Conservation (phyloP, 2,113 vertebrate genomes). For the Pollimyrus isidori region DNA sequence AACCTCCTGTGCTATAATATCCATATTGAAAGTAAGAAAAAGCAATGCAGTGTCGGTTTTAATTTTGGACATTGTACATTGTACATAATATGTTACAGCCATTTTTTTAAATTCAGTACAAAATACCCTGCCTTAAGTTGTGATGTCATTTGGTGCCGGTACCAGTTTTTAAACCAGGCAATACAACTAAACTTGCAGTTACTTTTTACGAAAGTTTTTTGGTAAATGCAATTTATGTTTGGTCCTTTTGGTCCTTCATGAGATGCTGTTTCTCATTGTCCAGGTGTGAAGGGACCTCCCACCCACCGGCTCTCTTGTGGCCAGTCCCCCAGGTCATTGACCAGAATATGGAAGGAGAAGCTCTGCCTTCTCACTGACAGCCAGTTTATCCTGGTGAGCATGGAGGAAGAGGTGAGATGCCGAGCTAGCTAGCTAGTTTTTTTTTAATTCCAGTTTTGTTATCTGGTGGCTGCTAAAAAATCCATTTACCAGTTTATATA, state of each 20-base stretch:
- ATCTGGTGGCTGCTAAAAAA: background rate
- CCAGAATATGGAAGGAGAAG: slow-evolving; percentile 79
- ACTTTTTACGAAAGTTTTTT: background rate
- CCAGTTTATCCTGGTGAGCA: slow-evolving; percentile 86
- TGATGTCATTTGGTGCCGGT: background rate
- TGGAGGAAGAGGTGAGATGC: slow-evolving; percentile 77
- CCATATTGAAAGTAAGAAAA: too few species aligned
- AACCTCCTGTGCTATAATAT: too few species aligned
- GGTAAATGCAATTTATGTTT: background rate
- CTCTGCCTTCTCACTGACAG: slow-evolving; percentile 88
- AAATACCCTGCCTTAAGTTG: background rate
- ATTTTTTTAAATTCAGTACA: too few species aligned
- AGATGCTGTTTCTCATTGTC: slow-evolving; percentile 11
- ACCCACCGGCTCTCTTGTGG: slow-evolving; percentile 86
- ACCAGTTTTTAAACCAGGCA: background rate
- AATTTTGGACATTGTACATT: too few species aligned
- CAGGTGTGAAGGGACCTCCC: slow-evolving; percentile 89
- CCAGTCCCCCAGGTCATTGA: slow-evolving; percentile 77
- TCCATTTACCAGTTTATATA: background rate
- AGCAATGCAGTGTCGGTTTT: too few species aligned
- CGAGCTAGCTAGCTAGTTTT: background rate
- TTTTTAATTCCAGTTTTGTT: background rate
- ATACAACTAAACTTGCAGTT: background rate
- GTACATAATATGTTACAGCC: too few species aligned
- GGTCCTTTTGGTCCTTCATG: background rate